Evolutionary conservation across 2,888 invertebrate species (phyloP), one percentile per base, ranked within the genome.

Genomic region (Drosophila affinis): DNA sequence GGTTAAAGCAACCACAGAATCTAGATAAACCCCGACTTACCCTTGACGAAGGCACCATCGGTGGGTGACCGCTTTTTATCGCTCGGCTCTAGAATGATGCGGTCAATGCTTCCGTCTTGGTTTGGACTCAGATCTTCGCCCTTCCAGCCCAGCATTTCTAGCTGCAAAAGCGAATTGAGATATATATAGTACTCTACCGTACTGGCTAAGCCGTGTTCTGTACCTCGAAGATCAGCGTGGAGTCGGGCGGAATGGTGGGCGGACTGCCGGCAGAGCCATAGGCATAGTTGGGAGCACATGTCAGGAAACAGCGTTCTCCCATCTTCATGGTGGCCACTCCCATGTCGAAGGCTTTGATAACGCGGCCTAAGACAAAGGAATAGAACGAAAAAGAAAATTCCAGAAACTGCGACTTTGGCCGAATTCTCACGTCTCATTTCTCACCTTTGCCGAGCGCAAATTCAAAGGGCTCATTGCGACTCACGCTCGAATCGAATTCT

Each of bases 321-420:
- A 95, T 95, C 92, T 96, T 97, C 99, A 99, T 99, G 0, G 97
- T 96, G 0, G 97, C 96, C 17, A 99, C 96, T 32, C 98, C 98
- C 77, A 97, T 94, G 88, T 99, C 99, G 97, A 98, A 99, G 92
- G 96, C 98, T 93, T 96, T 97, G 76, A 99, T 98, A 1, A 98
- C 98, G 58, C 93, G 92, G 0, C 95, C 96, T 96, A 48, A 56
- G n/a, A 48, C 7, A 9, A 39, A 9, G 9, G 14, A 21, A 9
- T 10, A 17, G 0, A 29, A n/a, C 29, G 12, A 14, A 32, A 1
- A 61, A 39, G n/a, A 39, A 56, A 14, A 10, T 69, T 49, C 49
- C 52, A 39, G 60, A 72, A 68, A 14, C 12, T 12, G 14, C 32
- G 9, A 14, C 27, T 1, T 10, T 32, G 47, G 12, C 12, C 18